Conservation (phyloP, 2,888 invertebrate species). For the Apodemia zela region DNA sequence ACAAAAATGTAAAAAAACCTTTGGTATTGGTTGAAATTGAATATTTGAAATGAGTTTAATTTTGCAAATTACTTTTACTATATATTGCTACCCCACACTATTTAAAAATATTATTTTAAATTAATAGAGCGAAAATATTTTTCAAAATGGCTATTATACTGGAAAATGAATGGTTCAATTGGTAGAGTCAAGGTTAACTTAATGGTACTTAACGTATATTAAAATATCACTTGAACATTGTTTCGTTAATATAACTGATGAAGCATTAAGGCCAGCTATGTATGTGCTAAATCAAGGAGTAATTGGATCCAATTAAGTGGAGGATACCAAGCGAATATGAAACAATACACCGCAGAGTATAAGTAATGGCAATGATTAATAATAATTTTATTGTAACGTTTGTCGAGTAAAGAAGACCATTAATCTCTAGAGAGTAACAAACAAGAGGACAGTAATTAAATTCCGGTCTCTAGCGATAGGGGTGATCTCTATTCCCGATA, state of each 20-base stretch:
- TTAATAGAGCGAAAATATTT: not conserved
- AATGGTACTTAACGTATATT: constrained; percentile 2
- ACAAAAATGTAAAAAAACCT: no score
- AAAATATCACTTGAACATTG: constrained; percentile 8
- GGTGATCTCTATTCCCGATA: constrained; percentile 36
- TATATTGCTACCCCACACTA: no score
- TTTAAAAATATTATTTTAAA: no score
- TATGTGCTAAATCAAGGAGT: constrained; percentile 18
- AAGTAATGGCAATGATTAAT: constrained; percentile 30
- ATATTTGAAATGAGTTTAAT: no score
- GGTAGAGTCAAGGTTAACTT: not conserved
- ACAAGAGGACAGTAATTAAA: constrained; percentile 62
- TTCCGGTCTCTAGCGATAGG: constrained; percentile 43
- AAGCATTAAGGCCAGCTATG: constrained; percentile 9
- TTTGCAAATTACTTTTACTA: no score
- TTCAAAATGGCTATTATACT: not conserved
- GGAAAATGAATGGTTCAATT: not conserved
- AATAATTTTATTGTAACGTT: constrained; percentile 30
- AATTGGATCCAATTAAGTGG: constrained; percentile 14
- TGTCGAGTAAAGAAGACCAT: constrained; percentile 32
- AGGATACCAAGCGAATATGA: constrained; percentile 8
- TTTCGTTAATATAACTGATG: constrained; percentile 8
- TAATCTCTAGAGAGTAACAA: constrained; percentile 40
- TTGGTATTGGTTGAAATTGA: no score
- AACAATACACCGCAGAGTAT: constrained; percentile 21